Evolutionary conservation across 2,888 invertebrate genomes (phyloP).

Genomic region (Deilephila porcellus): DNA sequence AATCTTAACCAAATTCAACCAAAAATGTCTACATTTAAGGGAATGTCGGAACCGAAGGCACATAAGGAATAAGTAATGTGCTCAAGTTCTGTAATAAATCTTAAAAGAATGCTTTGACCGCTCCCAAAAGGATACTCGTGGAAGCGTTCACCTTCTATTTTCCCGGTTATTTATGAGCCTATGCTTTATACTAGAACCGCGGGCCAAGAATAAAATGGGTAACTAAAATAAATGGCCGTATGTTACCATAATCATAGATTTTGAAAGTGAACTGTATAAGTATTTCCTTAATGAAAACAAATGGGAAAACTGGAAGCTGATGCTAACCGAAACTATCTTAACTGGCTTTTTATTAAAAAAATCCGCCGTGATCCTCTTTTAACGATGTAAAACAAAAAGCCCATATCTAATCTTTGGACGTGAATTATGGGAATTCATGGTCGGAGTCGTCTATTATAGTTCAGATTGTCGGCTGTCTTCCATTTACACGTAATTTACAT

Average conservation of each 20-base stretch:
- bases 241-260: constrained; percentile 78
- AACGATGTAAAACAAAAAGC: constrained; percentile 64
- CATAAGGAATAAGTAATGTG: constrained; percentile 83
- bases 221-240: constrained; percentile 80
- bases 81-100: constrained; percentile 83
- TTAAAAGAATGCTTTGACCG: constrained; percentile 84
- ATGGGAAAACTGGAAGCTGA: constrained; percentile 64
- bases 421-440: constrained; percentile 71
- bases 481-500: constrained; percentile 80
- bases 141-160: constrained; percentile 83
- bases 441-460: constrained; percentile 64
- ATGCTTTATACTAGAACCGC: constrained; percentile 81
- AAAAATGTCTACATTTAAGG: constrained; percentile 65
- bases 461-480: constrained; percentile 66
- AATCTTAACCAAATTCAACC: constrained; percentile 25
- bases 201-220: constrained; percentile 81
- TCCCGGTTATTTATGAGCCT: constrained; percentile 82
- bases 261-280: constrained; percentile 61
- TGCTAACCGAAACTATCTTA: constrained; percentile 53
- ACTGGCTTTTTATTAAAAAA: constrained; percentile 49
- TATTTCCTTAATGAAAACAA: constrained; percentile 71
- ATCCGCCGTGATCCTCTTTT: constrained; percentile 46
- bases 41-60: constrained; percentile 73
- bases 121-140: constrained; percentile 83
- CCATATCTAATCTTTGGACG: constrained; percentile 69